Evolutionary conservation across 2,797 vertebrate species (phyloP), one percentile per base, ranked within the genome.

Genomic region (Gallinago nigripennis): DNA sequence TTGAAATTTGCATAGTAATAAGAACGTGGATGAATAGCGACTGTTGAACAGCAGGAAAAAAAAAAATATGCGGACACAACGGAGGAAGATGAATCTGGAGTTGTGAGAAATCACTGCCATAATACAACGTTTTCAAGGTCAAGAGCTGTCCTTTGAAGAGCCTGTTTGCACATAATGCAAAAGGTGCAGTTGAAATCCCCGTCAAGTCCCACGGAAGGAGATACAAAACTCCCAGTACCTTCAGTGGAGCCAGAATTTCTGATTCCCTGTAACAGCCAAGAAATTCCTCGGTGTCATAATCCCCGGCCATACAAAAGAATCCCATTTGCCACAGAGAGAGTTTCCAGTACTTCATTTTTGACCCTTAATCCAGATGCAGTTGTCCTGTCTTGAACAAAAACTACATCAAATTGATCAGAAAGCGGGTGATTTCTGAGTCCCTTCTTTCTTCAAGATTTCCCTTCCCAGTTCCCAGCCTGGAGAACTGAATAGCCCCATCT

Each of bases 1-100:
- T 94, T 84, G 92, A 95, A 94, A 97, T 97, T 95, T 97, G 90
- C 96, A 97, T 96, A 94, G 93, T 92, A 97, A 97, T 96, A 86
- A 93, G 94, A 92, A 84, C 90, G 84, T 35, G 41, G 71, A 82
- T 95, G 86, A 95, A 95, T 72, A 94, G 83, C 1, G 15, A 51
- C 78, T 58, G 61, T 91, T 82, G 70, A 97, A 82, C 48, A 76
- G 76, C 81, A 79, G 75, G 41, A 41, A 58, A 60, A 25, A 77
- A 33, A 72, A 88, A 87, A 80, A 73, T 43, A 60, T 28, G 54
- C 2, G 28, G 73, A 68, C 54, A 50, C 54, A 76, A 73, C 6
- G 8, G 81, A 88, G 69, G 66, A 84, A 88, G 87, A 86, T 78
- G 78, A 95, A 84, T 70, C 48, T 84, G 73, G 45, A 81, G 70